Percentiles rank a stretch among this genome's conserved stretches.
Conservation (phyloP, 2,113 vertebrate species). For the Pantherophis guttatus region DNA sequence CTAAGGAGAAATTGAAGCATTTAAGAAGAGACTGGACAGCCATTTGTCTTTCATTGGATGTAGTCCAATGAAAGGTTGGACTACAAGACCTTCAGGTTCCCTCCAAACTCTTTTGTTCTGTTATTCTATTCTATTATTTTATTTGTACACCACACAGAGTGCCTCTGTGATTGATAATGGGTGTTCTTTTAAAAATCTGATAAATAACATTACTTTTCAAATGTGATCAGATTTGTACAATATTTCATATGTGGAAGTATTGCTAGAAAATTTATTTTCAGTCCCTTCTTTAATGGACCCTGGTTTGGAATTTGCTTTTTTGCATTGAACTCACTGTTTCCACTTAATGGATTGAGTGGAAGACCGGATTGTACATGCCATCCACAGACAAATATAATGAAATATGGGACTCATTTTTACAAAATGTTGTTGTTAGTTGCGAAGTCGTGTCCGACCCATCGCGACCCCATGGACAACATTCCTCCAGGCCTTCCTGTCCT, state of each 20-base stretch:
- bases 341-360: background rate
- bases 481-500: too few relatives aligned
- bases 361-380: background rate
- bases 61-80: too few relatives aligned
- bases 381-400: background rate
- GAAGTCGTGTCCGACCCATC: too few relatives aligned
- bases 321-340: too few relatives aligned
- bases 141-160: background rate
- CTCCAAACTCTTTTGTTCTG: background rate
- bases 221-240: background rate
- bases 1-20: background rate
- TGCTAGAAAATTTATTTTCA: background rate
- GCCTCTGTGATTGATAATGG: background rate
- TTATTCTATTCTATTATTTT: background rate
- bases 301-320: background rate
- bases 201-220: background rate
- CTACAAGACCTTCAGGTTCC: background rate
- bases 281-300: background rate
- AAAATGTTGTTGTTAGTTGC: background rate
- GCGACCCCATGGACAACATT: too few relatives aligned
- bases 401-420: background rate
- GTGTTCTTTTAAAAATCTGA: background rate
- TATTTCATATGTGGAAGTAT: background rate
- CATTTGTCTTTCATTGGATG: background rate
- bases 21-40: background rate